A percentile compares a stretch with the other conserved stretches of the same genome.
Evolutionary conservation across 2,797 vertebrate genomes (phyloP).

Genomic region (Arremon brunneinucha): DNA sequence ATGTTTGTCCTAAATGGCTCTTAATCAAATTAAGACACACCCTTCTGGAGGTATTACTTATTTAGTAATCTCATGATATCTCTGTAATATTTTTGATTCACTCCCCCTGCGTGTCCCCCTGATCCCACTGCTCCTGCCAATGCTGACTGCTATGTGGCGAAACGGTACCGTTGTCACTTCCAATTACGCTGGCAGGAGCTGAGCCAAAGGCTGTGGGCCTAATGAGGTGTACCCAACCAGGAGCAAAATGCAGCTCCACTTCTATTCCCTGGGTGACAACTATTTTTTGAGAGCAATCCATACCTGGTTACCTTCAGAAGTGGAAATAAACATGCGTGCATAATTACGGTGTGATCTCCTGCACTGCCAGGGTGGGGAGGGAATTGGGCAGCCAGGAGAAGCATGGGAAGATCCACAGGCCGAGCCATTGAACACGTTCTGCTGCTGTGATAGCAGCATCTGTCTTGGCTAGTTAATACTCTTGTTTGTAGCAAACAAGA

Average conservation of each 20-base stretch:
- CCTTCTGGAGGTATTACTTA: not conserved
- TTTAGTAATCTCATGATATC: not conserved
- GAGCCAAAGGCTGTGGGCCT: conserved; percentile 3
- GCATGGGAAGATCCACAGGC: not conserved
- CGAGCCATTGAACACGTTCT: not conserved
- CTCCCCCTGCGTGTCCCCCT: not conserved
- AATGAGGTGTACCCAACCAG: conserved; percentile 35
- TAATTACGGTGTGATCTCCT: not conserved
- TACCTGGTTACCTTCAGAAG: not conserved
- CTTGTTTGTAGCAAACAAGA: not conserved
- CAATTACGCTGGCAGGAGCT: conserved; percentile 1
- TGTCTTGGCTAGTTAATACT: not conserved
- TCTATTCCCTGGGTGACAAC: not conserved
- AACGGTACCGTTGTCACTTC: not conserved
- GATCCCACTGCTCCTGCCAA: not conserved
- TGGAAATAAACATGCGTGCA: not conserved
- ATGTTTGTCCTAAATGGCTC: not conserved
- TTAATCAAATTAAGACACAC: not conserved
- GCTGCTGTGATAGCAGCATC: not conserved
- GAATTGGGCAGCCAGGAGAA: not conserved
- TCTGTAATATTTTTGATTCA: not conserved
- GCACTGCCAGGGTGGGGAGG: not conserved
- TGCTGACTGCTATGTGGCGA: not conserved
- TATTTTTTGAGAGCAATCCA: not conserved
- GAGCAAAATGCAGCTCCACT: not conserved